These are phyloP conservation scores for Agrotis segetum DNA, from an alignment of 2,888 invertebrate species.

Conservation along the genomic window DNA sequence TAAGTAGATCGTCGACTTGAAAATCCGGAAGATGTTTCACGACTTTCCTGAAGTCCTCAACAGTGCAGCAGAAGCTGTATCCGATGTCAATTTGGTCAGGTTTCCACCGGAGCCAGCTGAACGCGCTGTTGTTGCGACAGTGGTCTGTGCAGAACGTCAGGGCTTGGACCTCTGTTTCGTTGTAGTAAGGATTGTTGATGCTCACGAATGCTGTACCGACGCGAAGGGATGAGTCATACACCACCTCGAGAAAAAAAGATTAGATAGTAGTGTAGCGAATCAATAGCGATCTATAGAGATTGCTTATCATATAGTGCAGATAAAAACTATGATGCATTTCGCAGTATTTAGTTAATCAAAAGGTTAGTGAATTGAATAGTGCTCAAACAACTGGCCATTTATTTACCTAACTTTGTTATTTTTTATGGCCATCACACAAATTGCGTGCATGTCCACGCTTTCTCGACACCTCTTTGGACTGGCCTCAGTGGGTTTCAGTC, in stretches of 20 bases:
- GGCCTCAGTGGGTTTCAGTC: no score
- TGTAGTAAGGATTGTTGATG: conserved; percentile 92
- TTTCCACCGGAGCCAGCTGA: conserved; percentile 92
- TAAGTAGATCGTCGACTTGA: conserved; percentile 82
- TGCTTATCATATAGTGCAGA: conserved; percentile 6
- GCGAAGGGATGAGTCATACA: conserved; percentile 87
- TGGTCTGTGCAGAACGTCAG: conserved; percentile 89
- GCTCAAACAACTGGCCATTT: no score
- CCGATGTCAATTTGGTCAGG: conserved; percentile 88
- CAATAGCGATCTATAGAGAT: conserved; percentile 1
- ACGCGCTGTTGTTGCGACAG: conserved; percentile 89
- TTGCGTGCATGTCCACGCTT: no score
- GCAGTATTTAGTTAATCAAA: neutral
- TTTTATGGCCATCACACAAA: no score
- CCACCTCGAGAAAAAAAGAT: conserved; percentile 78
- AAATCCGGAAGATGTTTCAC: conserved; percentile 90
- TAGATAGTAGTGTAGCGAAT: conserved; percentile 2
- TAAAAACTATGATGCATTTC: conserved; percentile 1
- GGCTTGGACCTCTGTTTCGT: conserved; percentile 77
- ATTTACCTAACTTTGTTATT: no score
- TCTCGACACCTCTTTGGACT: no score
- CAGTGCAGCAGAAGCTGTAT: conserved; percentile 92
- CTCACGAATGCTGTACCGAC: conserved; percentile 91
- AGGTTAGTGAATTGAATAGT: no score
- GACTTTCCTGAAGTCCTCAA: conserved; percentile 89